These are phyloP conservation scores for Petrocephalus sullivani DNA, from an alignment of 2,797 vertebrate species.

Conservation along the genomic window DNA sequence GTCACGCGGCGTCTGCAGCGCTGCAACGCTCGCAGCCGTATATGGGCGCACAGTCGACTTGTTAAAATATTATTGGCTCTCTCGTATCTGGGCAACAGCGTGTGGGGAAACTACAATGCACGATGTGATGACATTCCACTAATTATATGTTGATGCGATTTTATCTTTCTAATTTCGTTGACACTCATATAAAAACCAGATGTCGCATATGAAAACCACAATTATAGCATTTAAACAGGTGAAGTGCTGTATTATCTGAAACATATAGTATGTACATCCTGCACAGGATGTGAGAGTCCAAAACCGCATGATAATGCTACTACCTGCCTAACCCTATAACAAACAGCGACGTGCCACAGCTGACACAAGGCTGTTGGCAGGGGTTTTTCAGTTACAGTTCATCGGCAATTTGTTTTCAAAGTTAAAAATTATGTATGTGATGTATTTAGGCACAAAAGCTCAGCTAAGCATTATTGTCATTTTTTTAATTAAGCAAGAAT, in stretches of 20 bases:
- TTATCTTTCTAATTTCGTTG: neutral
- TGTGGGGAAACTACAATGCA: constrained; percentile 46
- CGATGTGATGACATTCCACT: neutral
- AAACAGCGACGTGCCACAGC: neutral
- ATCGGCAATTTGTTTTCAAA: neutral
- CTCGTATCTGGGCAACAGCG: constrained; percentile 76
- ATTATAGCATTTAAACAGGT: neutral
- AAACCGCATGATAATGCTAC: neutral
- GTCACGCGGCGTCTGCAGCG: constrained; percentile 49
- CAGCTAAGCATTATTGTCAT: neutral
- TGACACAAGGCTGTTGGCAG: neutral
- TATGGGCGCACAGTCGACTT: constrained; percentile 70
- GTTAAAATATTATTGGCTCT: constrained; percentile 68
- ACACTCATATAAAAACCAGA: neutral
- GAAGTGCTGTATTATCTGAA: neutral
- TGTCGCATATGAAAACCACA: neutral
- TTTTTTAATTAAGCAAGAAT: neutral
- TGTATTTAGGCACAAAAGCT: neutral
- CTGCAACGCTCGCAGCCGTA: constrained; percentile 67
- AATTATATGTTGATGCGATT: neutral
- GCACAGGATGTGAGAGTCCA: neutral
- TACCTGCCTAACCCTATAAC: neutral
- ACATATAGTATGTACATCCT: neutral
- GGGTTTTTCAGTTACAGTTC: neutral
- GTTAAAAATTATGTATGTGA: neutral